phyloP scores from a whole-genome alignment of 2,888 invertebrate genomes.

The Pterostichus madidus region DNA sequence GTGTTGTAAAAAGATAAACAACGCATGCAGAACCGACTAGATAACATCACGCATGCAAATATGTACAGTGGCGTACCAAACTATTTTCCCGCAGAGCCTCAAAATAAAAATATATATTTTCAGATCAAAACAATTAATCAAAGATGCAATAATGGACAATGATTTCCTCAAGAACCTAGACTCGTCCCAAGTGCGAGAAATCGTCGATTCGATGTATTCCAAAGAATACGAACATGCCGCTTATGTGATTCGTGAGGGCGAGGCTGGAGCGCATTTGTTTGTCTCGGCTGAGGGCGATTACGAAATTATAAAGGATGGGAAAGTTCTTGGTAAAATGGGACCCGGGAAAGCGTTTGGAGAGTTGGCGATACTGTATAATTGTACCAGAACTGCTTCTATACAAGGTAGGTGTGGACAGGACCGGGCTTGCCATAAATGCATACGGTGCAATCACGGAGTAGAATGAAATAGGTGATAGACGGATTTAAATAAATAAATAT shows the following conservation, averaged over 20 bases:
- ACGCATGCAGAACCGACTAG: background rate
- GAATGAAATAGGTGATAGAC: too few species aligned
- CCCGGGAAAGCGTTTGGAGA: constrained; percentile 85
- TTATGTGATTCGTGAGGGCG: constrained; percentile 82
- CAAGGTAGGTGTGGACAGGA: constrained; percentile 76
- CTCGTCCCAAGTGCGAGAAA: constrained; percentile 82
- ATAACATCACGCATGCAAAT: background rate
- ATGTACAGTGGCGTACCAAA: background rate
- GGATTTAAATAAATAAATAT: too few species aligned
- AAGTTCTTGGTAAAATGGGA: constrained; percentile 82
- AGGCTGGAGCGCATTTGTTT: constrained; percentile 82
- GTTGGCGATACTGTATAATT: constrained; percentile 87
- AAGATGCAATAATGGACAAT: constrained; percentile 83
- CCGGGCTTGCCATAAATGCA: too few species aligned
- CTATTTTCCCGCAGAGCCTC: too few species aligned
- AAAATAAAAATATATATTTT: background rate
- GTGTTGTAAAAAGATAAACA: background rate
- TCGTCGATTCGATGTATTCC: constrained; percentile 84
- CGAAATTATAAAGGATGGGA: constrained; percentile 83
- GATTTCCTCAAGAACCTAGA: constrained; percentile 84
- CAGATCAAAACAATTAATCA: constrained; percentile 83
- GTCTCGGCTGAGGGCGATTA: constrained; percentile 85
- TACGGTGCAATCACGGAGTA: too few species aligned
- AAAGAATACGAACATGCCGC: constrained; percentile 79
- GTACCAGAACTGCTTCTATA: constrained; percentile 84